Evolutionary conservation across 2,797 vertebrate genomes (phyloP).

Genomic region (Hipposideros larvatus): DNA sequence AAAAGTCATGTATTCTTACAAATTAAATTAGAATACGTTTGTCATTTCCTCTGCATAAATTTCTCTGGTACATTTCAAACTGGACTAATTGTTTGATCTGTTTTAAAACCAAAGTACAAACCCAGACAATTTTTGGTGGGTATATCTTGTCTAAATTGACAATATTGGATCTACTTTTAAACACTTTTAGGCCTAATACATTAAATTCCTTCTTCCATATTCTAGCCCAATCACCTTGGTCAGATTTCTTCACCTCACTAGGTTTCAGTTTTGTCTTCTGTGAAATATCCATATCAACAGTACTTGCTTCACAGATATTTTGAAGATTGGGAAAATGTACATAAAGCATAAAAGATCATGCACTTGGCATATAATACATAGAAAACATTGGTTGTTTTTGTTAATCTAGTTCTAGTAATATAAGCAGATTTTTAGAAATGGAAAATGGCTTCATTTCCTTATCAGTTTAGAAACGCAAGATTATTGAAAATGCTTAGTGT

Average conservation of each 20-base stretch:
- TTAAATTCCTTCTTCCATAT: neutral
- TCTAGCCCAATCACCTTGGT: neutral
- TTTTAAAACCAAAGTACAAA: constrained; percentile 17
- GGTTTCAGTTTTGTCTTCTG: neutral
- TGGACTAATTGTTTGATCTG: neutral
- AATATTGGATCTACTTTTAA: neutral
- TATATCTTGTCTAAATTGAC: neutral
- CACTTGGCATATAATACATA: neutral
- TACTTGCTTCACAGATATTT: neutral
- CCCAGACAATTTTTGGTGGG: neutral
- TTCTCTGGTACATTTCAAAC: neutral
- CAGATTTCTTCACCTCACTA: neutral
- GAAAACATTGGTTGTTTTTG: neutral
- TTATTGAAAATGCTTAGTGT: constrained; percentile 54
- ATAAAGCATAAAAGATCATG: neutral
- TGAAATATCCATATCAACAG: neutral
- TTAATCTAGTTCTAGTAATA: neutral
- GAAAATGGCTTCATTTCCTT: constrained; percentile 53
- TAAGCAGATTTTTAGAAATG: constrained; percentile 37
- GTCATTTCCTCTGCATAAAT: neutral
- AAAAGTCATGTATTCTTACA: neutral
- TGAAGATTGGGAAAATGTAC: constrained; percentile 39
- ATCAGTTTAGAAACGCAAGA: neutral
- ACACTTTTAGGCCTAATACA: neutral
- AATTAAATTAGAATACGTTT: neutral